Evolutionary conservation across 2,888 invertebrate genomes (phyloP).

Genomic region (Macrostomum cliftonense): DNA sequence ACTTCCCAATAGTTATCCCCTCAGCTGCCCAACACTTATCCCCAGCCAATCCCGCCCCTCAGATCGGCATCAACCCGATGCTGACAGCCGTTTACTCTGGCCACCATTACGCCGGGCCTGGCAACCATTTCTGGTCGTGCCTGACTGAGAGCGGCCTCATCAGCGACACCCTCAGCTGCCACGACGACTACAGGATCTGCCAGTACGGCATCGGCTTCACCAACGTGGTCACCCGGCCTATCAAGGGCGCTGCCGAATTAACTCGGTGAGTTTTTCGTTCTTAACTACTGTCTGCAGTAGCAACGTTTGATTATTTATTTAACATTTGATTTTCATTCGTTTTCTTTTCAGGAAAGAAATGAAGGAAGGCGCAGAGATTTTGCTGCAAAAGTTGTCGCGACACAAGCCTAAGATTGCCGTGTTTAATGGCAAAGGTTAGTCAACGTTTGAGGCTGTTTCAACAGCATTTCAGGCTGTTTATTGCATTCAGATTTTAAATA

Average conservation of each 20-base stretch:
- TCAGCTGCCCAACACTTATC: too few species aligned
- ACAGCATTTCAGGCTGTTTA: too few species aligned
- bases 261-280: conserved; percentile 37
- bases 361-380: conserved; percentile 51
- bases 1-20: too few species aligned
- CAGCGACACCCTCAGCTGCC: too few species aligned
- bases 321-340: too few species aligned
- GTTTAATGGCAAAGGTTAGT: conserved; percentile 75
- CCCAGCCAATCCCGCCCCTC: too few species aligned
- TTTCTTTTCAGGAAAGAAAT: conserved; percentile 31
- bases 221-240: conserved; percentile 84
- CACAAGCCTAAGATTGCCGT: conserved; percentile 88
- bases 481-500: too few species aligned
- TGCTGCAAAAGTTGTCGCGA: conserved; percentile 69
- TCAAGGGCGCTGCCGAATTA: conserved; percentile 83
- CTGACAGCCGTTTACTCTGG: conserved; percentile 90
- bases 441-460: too few species aligned
- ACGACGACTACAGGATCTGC: too few species aligned
- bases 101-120: conserved; percentile 92
- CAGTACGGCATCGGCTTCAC: conserved; percentile 74
- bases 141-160: too few species aligned
- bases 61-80: conserved; percentile 95
- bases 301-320: too few species aligned
- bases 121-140: conserved; percentile 74
- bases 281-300: too few species aligned